Evolutionary conservation across 1,140 invertebrate species (phyloP), one percentile per base, ranked within the genome.

Genomic region (Vanessa atalanta): DNA sequence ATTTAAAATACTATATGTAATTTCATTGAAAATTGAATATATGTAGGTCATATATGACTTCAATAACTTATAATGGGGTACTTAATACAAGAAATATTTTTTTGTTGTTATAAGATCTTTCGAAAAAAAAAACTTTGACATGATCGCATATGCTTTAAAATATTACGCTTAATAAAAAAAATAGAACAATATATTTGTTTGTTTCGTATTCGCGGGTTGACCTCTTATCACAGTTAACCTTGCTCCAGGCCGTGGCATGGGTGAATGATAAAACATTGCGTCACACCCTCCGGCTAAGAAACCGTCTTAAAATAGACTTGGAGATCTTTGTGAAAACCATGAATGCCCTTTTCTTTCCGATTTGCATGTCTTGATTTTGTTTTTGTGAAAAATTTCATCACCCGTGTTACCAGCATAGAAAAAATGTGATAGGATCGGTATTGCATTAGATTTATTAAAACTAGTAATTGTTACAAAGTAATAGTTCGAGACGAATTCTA

Each of bases 191-290:
- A 23, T 23, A 9, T 3, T 23, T 23, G 53, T 23, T 57, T 57
- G 20, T 57, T 1, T 20, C 20, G 20, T 16, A 37, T 31, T 61
- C 26, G 31, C 31, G 26, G 14, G 23, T 48, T 66, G 73, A 75
- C 70, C 77, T 47, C 77, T 78, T 78, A 78, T 78, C 77, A 69
- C 37, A 26, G 53, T 15, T 70, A 37, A 70, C 67, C 63, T 75
- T 78, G 73, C 65, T 48, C 53, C 47, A 37, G 15, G 43, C 48
- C 7, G 31, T 9, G 37, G 37, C 37, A 8, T 43, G 37, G 37
- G 37, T 43, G 73, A 61, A 76, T 73, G 74, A 78, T 75, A 78
- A 79, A 79, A 55, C 47, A 67, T 79, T 79, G 77, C 77, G 73
- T 79, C 77, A 79, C 71, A 48, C 37, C 51, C 37, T 43, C 67